Evolutionary conservation across 1,140 invertebrate genomes (phyloP).

Genomic region (Calliopsis andreniformis): DNA sequence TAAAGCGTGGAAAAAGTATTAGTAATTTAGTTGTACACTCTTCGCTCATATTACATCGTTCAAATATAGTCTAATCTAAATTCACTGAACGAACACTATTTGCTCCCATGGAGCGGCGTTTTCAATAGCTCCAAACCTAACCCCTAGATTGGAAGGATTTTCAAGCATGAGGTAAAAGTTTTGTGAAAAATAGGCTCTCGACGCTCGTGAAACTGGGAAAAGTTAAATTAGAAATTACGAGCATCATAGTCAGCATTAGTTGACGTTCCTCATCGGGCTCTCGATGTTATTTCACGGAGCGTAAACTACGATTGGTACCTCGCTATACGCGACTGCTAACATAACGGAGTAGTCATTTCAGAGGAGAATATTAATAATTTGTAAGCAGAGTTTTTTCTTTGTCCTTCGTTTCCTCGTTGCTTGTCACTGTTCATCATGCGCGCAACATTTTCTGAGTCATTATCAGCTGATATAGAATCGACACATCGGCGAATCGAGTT

Average conservation of each 20-base stretch:
- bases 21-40: slow-evolving; percentile 12
- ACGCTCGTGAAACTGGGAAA: slow-evolving; percentile 3
- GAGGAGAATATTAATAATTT: background rate
- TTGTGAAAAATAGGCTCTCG: slow-evolving; percentile 43
- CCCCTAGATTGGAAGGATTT: slow-evolving; percentile 13
- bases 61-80: slow-evolving; percentile 8
- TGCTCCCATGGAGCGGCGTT: background rate
- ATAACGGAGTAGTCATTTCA: background rate
- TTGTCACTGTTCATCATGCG: background rate
- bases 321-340: background rate
- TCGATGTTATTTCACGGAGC: background rate
- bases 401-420: background rate
- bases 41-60: background rate
- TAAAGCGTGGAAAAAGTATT: slow-evolving; percentile 1
- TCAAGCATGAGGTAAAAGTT: slow-evolving; percentile 44
- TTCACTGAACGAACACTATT: slow-evolving; percentile 12
- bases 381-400: background rate
- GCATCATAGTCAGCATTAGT: background rate
- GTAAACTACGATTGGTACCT: background rate
- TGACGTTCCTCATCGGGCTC: background rate
- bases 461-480: background rate
- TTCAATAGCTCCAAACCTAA: background rate
- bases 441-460: slow-evolving; percentile 42
- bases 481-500: slow-evolving; percentile 3
- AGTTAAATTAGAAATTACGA: slow-evolving; percentile 14